A percentile compares a stretch with the other conserved stretches of the same genome.
phyloP scores from a whole-genome alignment of 1,140 invertebrate genomes.

The Neotoxoptera formosana region DNA sequence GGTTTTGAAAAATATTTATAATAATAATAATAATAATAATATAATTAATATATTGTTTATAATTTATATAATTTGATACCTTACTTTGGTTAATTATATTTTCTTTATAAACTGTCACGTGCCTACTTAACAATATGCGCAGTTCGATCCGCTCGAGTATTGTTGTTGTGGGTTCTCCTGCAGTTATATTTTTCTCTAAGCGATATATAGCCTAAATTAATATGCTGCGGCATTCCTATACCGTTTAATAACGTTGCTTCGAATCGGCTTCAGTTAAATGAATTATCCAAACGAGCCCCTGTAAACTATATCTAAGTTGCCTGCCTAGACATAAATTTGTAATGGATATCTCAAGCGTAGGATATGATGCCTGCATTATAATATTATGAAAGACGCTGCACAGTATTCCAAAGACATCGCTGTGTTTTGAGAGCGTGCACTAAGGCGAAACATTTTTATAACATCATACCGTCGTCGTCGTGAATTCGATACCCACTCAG shows the following conservation, averaged over 20 bases:
- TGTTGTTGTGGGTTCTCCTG: background rate
- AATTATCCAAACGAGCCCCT: background rate
- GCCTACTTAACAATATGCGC: background rate
- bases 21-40: background rate
- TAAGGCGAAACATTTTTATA: background rate
- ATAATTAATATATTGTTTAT: background rate
- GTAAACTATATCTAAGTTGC: background rate
- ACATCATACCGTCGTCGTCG: background rate
- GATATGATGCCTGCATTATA: background rate
- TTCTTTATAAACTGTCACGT: background rate
- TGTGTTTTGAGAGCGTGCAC: background rate
- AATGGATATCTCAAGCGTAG: background rate
- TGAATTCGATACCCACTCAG: background rate
- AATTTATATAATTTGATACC: background rate
- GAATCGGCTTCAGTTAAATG: background rate
- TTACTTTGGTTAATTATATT: background rate
- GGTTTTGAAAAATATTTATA: background rate
- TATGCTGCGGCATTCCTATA: background rate
- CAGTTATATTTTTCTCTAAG: background rate
- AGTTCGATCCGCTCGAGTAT: background rate
- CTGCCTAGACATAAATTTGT: background rate
- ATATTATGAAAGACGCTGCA: background rate
- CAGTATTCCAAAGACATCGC: background rate
- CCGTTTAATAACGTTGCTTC: background rate
- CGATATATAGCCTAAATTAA: background rate